These are phyloP conservation scores for Ectropis grisescens DNA, from an alignment of 1,140 invertebrate species.

Conservation along the genomic window DNA sequence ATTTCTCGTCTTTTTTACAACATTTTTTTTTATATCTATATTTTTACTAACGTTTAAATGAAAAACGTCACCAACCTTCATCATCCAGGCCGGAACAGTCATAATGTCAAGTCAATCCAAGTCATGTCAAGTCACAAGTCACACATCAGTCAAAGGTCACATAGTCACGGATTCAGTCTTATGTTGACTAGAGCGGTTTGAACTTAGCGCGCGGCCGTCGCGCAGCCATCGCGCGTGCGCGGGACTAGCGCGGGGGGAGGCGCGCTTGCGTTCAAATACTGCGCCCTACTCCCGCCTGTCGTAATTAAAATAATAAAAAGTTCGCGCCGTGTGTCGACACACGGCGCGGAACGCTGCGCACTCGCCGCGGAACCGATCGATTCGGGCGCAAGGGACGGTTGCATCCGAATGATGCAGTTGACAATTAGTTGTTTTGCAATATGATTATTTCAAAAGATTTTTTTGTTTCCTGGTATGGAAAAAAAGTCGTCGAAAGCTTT, in stretches of 20 bases:
- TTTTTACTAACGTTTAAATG: no score
- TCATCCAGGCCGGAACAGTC: no score
- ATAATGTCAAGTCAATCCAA: slow-evolving; percentile 16
- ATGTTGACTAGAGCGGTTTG: slow-evolving; percentile 37
- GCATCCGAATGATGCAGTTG: no score
- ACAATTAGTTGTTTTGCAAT: no score
- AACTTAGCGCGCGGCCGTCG: slow-evolving; percentile 37
- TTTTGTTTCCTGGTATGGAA: no score
- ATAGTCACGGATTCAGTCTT: slow-evolving; percentile 20
- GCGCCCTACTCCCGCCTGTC: slow-evolving; percentile 44
- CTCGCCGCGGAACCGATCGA: slow-evolving; percentile 13
- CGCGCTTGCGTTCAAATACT: slow-evolving; percentile 38
- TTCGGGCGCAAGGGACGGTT: no score
- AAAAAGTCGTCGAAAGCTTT: no score
- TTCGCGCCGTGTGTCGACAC: slow-evolving; percentile 18
- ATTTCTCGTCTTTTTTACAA: no score
- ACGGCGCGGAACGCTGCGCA: slow-evolving; percentile 1
- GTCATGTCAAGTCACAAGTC: slow-evolving; percentile 29
- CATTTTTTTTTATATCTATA: no score
- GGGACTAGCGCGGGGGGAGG: slow-evolving; percentile 32
- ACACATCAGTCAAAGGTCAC: slow-evolving; percentile 18
- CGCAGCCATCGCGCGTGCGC: slow-evolving; percentile 43
- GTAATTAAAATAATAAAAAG: slow-evolving; percentile 25
- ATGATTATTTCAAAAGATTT: no score
- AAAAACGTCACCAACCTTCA: no score